phyloP scores from a whole-genome alignment of 2,888 invertebrate genomes.

The Dorcus hopei region DNA sequence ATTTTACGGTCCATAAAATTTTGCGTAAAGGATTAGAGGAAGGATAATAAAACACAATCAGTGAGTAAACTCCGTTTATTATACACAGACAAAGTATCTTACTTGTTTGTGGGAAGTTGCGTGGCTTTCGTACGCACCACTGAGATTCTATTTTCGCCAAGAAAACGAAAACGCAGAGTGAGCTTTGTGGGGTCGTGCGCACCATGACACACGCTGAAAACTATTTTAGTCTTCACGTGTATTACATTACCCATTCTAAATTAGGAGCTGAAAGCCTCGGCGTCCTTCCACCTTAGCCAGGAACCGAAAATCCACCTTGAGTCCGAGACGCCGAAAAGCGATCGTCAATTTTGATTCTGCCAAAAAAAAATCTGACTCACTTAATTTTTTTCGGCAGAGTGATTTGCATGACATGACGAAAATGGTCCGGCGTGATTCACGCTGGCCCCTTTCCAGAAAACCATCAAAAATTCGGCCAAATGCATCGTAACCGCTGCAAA shows the following conservation, averaged over 20 bases:
- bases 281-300: constrained; percentile 32
- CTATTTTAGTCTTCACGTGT: constrained; percentile 57
- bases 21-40: too few relatives aligned
- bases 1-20: too few relatives aligned
- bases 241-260: constrained; percentile 58
- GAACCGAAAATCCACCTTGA: not conserved
- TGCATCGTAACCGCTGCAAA: too few relatives aligned
- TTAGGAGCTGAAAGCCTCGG: constrained; percentile 45
- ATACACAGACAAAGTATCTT: not conserved
- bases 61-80: too few relatives aligned
- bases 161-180: constrained; percentile 16
- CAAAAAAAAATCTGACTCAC: not conserved
- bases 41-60: too few relatives aligned
- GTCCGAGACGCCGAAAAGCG: too few relatives aligned
- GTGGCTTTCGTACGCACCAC: constrained; percentile 2
- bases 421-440: too few relatives aligned
- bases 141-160: constrained; percentile 13
- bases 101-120: constrained; percentile 5
- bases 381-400: not conserved
- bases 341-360: too few relatives aligned
- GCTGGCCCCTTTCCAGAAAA: too few relatives aligned
- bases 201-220: constrained; percentile 49
- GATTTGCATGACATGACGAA: not conserved
- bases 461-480: too few relatives aligned
- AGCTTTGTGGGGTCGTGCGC: constrained; percentile 50